A percentile compares a stretch with the other conserved stretches of the same genome.
Evolutionary conservation across 2,797 vertebrate species (phyloP).

Genomic region (Scolopax rusticola): DNA sequence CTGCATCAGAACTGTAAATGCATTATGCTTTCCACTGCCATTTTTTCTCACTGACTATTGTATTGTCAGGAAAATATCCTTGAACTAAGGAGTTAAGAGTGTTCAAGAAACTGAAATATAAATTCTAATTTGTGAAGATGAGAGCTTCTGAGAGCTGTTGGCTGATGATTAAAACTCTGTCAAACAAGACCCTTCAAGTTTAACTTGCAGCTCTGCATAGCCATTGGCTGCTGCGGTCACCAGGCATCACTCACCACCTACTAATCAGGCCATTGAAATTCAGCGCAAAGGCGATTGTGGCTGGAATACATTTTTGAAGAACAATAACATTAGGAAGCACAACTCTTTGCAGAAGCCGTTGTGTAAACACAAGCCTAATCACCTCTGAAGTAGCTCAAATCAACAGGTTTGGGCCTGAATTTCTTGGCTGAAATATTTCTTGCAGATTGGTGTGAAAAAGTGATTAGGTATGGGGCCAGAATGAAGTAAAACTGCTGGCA

Average conservation of each 20-base stretch:
- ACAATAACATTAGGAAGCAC: neutral
- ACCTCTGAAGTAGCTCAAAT: neutral
- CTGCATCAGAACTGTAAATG: neutral
- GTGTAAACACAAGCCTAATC: neutral
- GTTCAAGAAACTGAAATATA: neutral
- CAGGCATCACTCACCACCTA: neutral
- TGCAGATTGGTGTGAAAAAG: neutral
- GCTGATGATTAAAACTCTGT: neutral
- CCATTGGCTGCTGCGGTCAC: neutral
- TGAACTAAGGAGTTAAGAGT: neutral
- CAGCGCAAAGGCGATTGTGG: neutral
- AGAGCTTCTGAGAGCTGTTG: neutral
- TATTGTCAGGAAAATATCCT: neutral
- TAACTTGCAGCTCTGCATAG: neutral
- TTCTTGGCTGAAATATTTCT: neutral
- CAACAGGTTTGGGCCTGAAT: conserved; percentile 5
- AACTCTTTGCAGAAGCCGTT: neutral
- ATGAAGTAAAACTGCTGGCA: neutral
- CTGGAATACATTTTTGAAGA: neutral
- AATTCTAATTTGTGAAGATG: neutral
- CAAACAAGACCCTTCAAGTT: neutral
- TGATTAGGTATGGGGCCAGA: neutral
- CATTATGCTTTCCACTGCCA: neutral
- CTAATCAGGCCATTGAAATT: neutral
- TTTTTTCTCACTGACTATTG: neutral